phyloP scores from a whole-genome alignment of 1,140 invertebrate species.

The Eumaeus atala region DNA sequence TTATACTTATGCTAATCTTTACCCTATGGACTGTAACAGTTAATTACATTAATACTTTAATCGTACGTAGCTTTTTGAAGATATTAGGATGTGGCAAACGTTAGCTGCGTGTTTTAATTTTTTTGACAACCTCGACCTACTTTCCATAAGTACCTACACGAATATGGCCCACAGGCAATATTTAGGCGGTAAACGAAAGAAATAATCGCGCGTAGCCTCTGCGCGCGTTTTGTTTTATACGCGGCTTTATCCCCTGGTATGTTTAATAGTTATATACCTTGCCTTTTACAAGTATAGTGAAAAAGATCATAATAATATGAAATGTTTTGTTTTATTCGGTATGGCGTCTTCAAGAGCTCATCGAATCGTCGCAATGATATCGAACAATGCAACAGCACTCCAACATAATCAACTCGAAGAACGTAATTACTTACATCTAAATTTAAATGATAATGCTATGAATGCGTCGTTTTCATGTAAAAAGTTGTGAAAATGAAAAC shows the following conservation, averaged over 20 bases:
- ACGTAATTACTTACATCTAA: slow-evolving; percentile 8
- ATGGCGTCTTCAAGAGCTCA: slow-evolving; percentile 9
- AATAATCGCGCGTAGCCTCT: slow-evolving; percentile 7
- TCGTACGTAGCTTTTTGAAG: slow-evolving; percentile 11
- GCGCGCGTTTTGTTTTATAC: background rate
- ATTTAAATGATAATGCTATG: slow-evolving; percentile 5
- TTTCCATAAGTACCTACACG: slow-evolving; percentile 10
- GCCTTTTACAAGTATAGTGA: slow-evolving; percentile 8
- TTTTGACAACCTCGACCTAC: slow-evolving; percentile 4
- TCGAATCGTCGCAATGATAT: slow-evolving; percentile 11
- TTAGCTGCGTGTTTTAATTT: slow-evolving; percentile 10
- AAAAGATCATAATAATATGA: no score
- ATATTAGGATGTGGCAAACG: background rate
- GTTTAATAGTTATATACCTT: slow-evolving; percentile 8
- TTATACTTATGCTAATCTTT: no score
- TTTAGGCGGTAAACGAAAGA: slow-evolving; percentile 5
- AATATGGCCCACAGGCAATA: slow-evolving; percentile 11
- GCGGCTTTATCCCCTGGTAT: slow-evolving; percentile 6
- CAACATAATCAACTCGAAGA: slow-evolving; percentile 11
- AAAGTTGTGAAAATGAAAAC: slow-evolving; percentile 9
- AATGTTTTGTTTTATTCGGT: slow-evolving; percentile 9
- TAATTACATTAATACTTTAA: slow-evolving; percentile 13
- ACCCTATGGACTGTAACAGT: no score
- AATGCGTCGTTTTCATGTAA: no score
- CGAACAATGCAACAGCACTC: background rate